Conservation (phyloP, 1,140 invertebrate genomes). For the Zaprionus kolodkinae region DNA sequence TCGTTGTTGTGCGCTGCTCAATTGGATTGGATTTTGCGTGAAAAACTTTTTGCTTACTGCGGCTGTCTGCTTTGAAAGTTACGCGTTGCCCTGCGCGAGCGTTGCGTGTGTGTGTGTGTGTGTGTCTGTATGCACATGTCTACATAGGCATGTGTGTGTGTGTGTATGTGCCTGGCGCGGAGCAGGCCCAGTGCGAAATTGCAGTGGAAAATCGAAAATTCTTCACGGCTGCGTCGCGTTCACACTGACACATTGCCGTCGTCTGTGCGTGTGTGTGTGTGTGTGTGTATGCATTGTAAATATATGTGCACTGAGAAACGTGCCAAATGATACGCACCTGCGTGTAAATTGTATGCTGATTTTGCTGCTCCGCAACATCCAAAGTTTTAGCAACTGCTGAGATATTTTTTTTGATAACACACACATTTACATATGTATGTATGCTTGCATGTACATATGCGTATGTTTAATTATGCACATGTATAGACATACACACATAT, state of each 20-base stretch:
- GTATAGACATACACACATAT: constrained; percentile 6
- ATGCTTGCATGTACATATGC: constrained; percentile 6
- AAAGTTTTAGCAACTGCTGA: constrained; percentile 15
- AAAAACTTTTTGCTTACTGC: constrained; percentile 52
- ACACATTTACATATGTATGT: constrained; percentile 21
- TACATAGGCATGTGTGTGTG: constrained; percentile 1
- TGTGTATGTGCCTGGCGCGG: constrained; percentile 69
- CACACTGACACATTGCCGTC: constrained; percentile 15
- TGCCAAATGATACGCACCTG: constrained; percentile 89
- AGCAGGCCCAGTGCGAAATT: constrained; percentile 89
- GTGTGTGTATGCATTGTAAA: constrained; percentile 6
- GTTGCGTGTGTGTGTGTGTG: constrained; percentile 11
- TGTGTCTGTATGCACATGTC: constrained; percentile 10
- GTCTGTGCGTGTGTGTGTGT: constrained; percentile 5
- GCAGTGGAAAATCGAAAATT: constrained; percentile 87
- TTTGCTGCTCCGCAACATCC: constrained; percentile 29
- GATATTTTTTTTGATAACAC: constrained; percentile 49
- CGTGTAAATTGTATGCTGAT: constrained; percentile 86
- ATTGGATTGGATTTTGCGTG: constrained; percentile 49
- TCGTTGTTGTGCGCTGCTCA: constrained; percentile 26
- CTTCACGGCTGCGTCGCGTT: constrained; percentile 89
- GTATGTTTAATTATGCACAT: constrained; percentile 29
- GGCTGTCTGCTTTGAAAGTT: constrained; percentile 50
- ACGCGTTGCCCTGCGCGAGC: constrained; percentile 45
- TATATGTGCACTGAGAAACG: constrained; percentile 3